Conservation (phyloP, 2,888 invertebrate species). For the Aphodius sticticus region DNA sequence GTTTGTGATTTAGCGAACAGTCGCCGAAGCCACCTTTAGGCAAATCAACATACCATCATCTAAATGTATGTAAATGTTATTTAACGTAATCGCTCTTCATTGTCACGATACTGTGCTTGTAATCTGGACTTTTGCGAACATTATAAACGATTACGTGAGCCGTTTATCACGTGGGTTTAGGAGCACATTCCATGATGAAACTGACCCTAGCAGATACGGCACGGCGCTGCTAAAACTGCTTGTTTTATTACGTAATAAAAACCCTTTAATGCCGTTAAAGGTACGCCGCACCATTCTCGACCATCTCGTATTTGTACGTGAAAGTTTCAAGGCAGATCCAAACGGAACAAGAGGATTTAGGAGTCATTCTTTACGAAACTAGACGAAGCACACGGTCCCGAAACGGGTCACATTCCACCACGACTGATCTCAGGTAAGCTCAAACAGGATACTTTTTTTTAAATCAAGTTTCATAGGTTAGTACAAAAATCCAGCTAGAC, state of each 20-base stretch:
- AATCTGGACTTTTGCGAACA: not conserved
- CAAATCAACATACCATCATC: no score
- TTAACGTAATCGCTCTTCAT: not conserved
- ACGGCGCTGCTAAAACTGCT: not conserved
- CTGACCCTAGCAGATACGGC: not conserved
- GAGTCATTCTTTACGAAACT: conserved; percentile 65
- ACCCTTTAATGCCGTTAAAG: conserved; percentile 49
- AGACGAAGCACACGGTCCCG: conserved; percentile 54
- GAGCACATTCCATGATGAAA: not conserved
- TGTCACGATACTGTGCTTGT: not conserved
- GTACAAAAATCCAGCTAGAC: no score
- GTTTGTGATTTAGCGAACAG: no score
- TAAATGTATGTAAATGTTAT: no score
- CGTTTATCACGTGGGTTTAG: not conserved
- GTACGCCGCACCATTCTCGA: conserved; percentile 67
- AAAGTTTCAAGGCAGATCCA: conserved; percentile 70
- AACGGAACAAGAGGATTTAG: conserved; percentile 61
- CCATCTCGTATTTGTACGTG: conserved; percentile 71
- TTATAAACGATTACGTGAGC: not conserved
- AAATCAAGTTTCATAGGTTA: no score
- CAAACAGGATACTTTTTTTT: no score
- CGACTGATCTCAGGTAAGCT: conserved; percentile 53
- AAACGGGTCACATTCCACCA: conserved; percentile 55
- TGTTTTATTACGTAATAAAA: not conserved
- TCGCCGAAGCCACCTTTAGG: no score